Conservation (phyloP, 2,113 vertebrate genomes). For the Mustela lutreola region DNA sequence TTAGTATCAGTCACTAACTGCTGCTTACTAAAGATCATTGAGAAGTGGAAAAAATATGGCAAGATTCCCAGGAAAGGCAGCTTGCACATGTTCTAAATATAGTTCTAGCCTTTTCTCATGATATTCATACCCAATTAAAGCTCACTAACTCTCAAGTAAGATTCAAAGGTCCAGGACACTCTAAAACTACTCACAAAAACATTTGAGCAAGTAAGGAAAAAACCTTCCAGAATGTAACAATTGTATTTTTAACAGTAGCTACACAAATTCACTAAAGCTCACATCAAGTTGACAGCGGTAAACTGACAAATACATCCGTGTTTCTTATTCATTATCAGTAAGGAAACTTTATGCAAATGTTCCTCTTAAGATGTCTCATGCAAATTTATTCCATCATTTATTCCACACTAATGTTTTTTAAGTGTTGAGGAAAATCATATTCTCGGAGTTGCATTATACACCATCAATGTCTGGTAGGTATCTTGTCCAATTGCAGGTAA, state of each 20-base stretch:
- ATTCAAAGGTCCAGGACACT: background rate
- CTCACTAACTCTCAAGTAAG: constrained; percentile 19
- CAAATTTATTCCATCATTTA: background rate
- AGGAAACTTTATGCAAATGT: background rate
- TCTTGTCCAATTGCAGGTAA: background rate
- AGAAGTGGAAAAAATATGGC: constrained; percentile 36
- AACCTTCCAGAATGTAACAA: background rate
- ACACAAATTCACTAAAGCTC: background rate
- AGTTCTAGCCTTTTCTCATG: constrained; percentile 35
- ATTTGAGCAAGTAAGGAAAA: background rate
- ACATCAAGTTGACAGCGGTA: background rate
- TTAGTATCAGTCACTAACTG: constrained; percentile 29
- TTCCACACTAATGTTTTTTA: background rate
- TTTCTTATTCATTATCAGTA: background rate
- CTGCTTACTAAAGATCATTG: constrained; percentile 54
- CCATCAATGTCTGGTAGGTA: background rate
- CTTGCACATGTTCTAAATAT: constrained; percentile 20
- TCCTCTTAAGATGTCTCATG: background rate
- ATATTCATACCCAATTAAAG: background rate
- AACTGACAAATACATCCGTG: background rate
- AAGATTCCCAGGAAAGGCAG: constrained; percentile 30
- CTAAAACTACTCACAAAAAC: background rate
- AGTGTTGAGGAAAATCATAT: background rate
- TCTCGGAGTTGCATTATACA: background rate
- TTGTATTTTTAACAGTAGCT: background rate